Evolutionary conservation across 2,888 invertebrate species (phyloP).

Genomic region (Drosophila hamatofila): DNA sequence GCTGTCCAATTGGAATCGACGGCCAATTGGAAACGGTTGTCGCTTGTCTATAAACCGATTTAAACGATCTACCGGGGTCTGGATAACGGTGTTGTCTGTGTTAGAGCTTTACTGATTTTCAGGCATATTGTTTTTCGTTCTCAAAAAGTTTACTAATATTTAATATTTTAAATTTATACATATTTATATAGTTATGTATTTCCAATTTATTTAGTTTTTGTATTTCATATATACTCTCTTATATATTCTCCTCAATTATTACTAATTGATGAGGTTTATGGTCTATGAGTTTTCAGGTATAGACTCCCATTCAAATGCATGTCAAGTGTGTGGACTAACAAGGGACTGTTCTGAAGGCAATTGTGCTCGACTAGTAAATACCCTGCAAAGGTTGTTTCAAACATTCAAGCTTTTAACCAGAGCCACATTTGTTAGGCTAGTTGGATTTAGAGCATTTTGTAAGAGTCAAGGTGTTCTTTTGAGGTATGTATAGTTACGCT

Average conservation of each 20-base stretch:
- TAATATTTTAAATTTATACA: neutral
- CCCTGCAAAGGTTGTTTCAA: neutral
- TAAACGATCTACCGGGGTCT: neutral
- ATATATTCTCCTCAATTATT: no score
- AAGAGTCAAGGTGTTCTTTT: no score
- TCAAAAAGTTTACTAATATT: neutral
- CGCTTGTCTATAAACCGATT: neutral
- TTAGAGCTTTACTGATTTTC: neutral
- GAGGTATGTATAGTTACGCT: no score
- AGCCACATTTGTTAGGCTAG: neutral
- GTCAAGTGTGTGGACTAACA: neutral
- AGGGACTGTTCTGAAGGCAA: neutral
- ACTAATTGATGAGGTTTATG: no score
- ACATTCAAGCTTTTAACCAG: neutral
- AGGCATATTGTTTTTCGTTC: neutral
- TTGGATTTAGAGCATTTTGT: neutral
- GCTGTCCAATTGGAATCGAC: conserved; percentile 6
- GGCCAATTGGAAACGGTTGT: neutral
- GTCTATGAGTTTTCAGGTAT: neutral
- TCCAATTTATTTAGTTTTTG: neutral
- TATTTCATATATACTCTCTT: neutral
- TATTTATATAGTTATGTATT: no score
- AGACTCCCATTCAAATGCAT: neutral
- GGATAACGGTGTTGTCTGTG: neutral
- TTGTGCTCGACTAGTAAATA: neutral